These are phyloP conservation scores for Cryptocephalus moraei DNA, from an alignment of 2,888 invertebrate species.

Conservation along the genomic window DNA sequence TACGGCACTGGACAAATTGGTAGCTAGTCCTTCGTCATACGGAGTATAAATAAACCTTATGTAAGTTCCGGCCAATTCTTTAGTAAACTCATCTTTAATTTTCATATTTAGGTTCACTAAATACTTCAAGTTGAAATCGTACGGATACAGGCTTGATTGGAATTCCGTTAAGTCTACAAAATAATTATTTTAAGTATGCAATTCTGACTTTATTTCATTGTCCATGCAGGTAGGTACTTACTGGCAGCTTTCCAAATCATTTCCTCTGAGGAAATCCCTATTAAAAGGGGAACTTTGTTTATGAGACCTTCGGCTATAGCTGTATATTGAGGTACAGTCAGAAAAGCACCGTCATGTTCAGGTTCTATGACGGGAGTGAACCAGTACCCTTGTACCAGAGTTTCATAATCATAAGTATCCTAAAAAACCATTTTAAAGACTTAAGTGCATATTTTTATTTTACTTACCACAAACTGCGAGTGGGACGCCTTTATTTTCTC, in stretches of 20 bases:
- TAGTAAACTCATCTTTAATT: slow-evolving; percentile 5
- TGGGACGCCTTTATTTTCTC: slow-evolving; percentile 11
- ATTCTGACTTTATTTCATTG: neutral
- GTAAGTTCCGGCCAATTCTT: neutral
- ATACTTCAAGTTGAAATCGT: slow-evolving; percentile 9
- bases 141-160: neutral
- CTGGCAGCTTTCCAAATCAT: slow-evolving; percentile 3
- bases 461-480: neutral
- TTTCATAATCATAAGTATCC: slow-evolving; percentile 11
- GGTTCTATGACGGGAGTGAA: slow-evolving; percentile 17
- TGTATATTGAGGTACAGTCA: slow-evolving; percentile 15
- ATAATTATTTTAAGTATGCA: neutral
- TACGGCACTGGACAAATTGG: no score
- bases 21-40: no score
- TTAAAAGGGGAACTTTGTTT: slow-evolving; percentile 15
- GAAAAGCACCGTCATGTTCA: slow-evolving; percentile 15
- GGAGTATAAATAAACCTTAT: no score
- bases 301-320: slow-evolving; percentile 12
- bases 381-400: slow-evolving; percentile 16
- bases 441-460: neutral
- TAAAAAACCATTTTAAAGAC: neutral
- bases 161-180: neutral
- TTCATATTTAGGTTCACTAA: slow-evolving; percentile 16
- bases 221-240: neutral
- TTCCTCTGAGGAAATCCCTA: slow-evolving; percentile 20